Evolutionary conservation across 2,113 vertebrate species (phyloP).

Genomic region (Zosterops hypoxanthus): DNA sequence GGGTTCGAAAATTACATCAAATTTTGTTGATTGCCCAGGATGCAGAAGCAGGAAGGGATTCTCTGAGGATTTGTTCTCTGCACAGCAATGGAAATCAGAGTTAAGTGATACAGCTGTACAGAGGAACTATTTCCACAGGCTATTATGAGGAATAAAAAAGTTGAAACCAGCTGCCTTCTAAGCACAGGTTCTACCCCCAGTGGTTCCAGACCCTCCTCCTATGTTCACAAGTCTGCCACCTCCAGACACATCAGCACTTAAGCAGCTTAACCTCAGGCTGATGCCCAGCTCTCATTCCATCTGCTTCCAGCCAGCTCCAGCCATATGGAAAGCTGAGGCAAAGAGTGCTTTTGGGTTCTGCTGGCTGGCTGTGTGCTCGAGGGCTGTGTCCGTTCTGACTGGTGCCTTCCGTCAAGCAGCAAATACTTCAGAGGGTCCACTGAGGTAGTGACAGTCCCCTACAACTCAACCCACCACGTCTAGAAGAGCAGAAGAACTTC

Average conservation of each 20-base stretch:
- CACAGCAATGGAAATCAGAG: background rate
- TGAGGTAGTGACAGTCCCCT: background rate
- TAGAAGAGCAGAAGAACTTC: background rate
- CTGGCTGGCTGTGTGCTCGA: background rate
- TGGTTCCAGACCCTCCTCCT: background rate
- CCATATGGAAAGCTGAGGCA: background rate
- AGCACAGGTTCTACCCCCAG: background rate
- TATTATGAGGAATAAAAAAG: background rate
- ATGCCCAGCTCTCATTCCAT: background rate
- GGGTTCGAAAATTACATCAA: slow-evolving; percentile 82
- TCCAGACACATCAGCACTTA: background rate
- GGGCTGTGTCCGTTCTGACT: background rate
- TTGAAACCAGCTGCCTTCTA: background rate
- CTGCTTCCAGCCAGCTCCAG: background rate
- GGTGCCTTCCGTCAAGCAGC: background rate
- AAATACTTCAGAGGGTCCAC: background rate
- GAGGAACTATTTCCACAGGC: background rate
- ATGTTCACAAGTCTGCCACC: background rate
- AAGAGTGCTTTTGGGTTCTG: background rate
- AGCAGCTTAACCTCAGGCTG: background rate
- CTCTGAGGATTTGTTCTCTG: slow-evolving; percentile 76
- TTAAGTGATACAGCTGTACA: background rate
- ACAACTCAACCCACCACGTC: background rate
- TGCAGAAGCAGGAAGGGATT: slow-evolving; percentile 67
- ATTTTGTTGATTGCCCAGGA: slow-evolving; percentile 65